These are phyloP conservation scores for Lampris megalopsis DNA, from an alignment of 2,113 vertebrate species.

Conservation along the genomic window DNA sequence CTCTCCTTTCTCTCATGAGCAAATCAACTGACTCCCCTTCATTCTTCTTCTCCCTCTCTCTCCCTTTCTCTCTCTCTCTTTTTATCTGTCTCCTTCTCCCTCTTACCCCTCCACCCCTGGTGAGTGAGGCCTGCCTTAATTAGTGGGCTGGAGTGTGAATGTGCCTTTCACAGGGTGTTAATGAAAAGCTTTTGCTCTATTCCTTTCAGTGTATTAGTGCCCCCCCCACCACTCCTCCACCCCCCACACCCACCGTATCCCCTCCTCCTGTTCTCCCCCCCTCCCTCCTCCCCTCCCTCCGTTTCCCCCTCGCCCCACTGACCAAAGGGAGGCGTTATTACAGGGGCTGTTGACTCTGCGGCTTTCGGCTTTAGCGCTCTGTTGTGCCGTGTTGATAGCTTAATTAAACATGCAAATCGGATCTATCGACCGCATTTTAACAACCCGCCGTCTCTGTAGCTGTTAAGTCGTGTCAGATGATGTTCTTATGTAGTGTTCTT, in stretches of 20 bases:
- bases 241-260: slow-evolving; percentile 65
- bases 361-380: slow-evolving; percentile 81
- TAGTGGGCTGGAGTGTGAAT: slow-evolving; percentile 90
- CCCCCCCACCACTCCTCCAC: slow-evolving; percentile 74
- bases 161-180: slow-evolving; percentile 92
- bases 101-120: slow-evolving; percentile 80
- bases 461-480: slow-evolving; percentile 71
- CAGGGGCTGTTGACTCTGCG: slow-evolving; percentile 89
- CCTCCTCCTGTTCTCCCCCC: slow-evolving; percentile 60
- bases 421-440: slow-evolving; percentile 80
- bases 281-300: slow-evolving; percentile 59
- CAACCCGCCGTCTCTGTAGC: slow-evolving; percentile 71
- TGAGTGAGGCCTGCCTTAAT: slow-evolving; percentile 91
- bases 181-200: slow-evolving; percentile 92
- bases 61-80: slow-evolving; percentile 34
- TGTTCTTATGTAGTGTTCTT: slow-evolving; percentile 63
- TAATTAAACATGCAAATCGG: slow-evolving; percentile 88
- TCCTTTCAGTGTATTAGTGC: slow-evolving; percentile 84
- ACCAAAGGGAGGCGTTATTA: slow-evolving; percentile 85
- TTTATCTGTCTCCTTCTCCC: slow-evolving; percentile 32
- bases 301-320: slow-evolving; percentile 62
- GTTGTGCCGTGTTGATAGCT: slow-evolving; percentile 82
- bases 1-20: slow-evolving; percentile 13
- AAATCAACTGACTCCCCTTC: neutral
- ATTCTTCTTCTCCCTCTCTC: neutral